Base-by-base conservation (phyloP, 1,140 invertebrate genomes). In the Himalopsyche phryganea region DNA sequence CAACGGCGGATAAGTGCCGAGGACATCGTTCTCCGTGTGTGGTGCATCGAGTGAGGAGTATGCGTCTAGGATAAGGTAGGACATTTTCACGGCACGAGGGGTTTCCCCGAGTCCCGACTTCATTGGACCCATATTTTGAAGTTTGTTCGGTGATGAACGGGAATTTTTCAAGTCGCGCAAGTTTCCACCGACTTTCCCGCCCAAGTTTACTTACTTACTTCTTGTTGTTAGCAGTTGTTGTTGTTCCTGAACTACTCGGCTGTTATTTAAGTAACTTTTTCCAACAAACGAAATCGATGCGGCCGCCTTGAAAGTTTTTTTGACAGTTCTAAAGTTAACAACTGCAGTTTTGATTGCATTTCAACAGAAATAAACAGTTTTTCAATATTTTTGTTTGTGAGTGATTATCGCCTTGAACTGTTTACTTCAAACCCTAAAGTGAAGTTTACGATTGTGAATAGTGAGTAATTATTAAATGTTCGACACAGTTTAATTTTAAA, bases 181-280 rank as follows among this genome's bases (percentile, higher is more conserved):
- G 41, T 60, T 53, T 35, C 28, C 28, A 28, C 49, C 50, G 56
- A 58, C 56, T 58, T 49, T 33, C 50, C 44, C 46, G 57, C 50
- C 46, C 13, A 19, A 10, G 23, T 28, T 28, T 28, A 28, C 23
- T 28, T 28, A 28, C 23, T 61, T 51, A 47, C 53, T 57, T 57
- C 53, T 52, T 61, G 48, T 61, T 57, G 60, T 61, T 55, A 36
- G 46, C 59, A 61, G 56, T 58, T 58, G 46, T 60, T 60, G 59
- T 61, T 57, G 49, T 15, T 47, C 33, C 38, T 54, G 45, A 49
- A 51, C 51, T 55, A 10, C 13, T 32, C 20, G 42, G 36, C 46
- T 45, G 58, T 60, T 60, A 50, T 52, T 58, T 53, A 53, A 53
- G 50, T 55, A 57, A 61, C 60, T 61, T 61, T 61, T 61, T 61